These are phyloP conservation scores for Stratiomys singularior DNA, from an alignment of 2,888 invertebrate species.

Conservation along the genomic window DNA sequence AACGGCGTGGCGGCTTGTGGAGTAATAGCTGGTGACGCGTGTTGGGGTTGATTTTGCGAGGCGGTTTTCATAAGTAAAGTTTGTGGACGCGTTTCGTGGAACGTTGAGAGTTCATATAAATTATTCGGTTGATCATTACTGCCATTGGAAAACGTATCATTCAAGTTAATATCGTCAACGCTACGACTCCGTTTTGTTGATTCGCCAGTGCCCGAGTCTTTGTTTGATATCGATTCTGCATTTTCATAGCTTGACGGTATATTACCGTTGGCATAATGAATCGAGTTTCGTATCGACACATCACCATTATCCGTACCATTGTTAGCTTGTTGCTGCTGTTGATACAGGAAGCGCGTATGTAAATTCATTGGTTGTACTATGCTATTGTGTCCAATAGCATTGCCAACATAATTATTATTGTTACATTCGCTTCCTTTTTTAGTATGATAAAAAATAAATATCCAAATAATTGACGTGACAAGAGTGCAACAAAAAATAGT, in stretches of 20 bases:
- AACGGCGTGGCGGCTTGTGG: neutral
- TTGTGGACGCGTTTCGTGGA: neutral
- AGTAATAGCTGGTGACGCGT: neutral
- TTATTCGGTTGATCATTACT: neutral
- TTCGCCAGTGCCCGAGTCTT: conserved; percentile 33
- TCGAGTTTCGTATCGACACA: neutral
- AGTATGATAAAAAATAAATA: conserved; percentile 88
- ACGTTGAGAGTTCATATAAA: neutral
- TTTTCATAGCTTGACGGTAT: neutral
- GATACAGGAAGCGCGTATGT: conserved; percentile 12
- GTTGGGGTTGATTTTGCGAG: neutral
- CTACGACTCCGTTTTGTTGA: conserved; percentile 31
- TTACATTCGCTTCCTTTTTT: conserved; percentile 68
- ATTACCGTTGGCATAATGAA: neutral
- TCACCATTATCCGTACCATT: neutral
- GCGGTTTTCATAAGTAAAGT: neutral
- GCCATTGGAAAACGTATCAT: conserved; percentile 6
- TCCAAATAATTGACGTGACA: conserved; percentile 91
- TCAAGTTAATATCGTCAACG: neutral
- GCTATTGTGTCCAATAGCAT: neutral
- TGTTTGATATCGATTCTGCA: conserved; percentile 15
- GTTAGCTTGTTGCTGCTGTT: conserved; percentile 8
- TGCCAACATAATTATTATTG: neutral
- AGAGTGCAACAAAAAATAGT: conserved; percentile 91
- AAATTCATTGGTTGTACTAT: conserved; percentile 4